Conservation (phyloP, 2,797 vertebrate genomes). For the Leuciscus waleckii region DNA sequence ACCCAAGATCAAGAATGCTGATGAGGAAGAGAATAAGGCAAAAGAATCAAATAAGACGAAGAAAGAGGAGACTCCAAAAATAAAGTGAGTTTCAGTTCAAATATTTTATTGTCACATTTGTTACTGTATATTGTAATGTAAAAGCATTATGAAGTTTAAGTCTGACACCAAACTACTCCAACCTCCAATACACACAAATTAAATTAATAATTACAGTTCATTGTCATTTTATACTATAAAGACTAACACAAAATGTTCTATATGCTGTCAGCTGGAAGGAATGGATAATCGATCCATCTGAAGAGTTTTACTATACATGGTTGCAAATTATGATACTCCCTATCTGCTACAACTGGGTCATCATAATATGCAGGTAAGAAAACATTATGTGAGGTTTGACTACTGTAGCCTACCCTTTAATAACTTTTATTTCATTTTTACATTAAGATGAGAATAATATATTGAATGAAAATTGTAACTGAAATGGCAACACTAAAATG, state of each 20-base stretch:
- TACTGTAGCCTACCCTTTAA: too few relatives aligned
- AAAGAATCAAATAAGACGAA: conserved; percentile 59
- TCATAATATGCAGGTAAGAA: conserved; percentile 87
- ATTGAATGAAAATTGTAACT: background rate
- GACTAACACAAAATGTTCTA: background rate
- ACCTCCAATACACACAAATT: background rate
- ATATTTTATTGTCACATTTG: background rate
- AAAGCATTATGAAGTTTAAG: background rate
- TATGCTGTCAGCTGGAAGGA: conserved; percentile 71
- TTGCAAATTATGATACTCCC: conserved; percentile 86
- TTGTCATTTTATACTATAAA: background rate
- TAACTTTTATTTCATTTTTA: too few relatives aligned
- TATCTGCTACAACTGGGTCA: conserved; percentile 89
- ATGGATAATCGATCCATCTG: conserved; percentile 85
- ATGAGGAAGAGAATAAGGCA: conserved; percentile 58
- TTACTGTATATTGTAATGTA: background rate
- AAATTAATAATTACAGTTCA: background rate
- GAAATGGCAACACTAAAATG: background rate
- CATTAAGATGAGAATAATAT: background rate
- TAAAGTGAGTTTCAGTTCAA: conserved; percentile 71
- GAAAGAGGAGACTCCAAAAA: conserved; percentile 60
- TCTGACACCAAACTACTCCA: background rate
- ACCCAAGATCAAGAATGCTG: conserved; percentile 60
- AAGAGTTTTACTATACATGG: conserved; percentile 87
- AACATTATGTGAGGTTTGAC: background rate